Percentiles rank a stretch among this genome's conserved stretches.
Evolutionary conservation across 2,797 vertebrate genomes (phyloP).

Genomic region (Prionace glauca): DNA sequence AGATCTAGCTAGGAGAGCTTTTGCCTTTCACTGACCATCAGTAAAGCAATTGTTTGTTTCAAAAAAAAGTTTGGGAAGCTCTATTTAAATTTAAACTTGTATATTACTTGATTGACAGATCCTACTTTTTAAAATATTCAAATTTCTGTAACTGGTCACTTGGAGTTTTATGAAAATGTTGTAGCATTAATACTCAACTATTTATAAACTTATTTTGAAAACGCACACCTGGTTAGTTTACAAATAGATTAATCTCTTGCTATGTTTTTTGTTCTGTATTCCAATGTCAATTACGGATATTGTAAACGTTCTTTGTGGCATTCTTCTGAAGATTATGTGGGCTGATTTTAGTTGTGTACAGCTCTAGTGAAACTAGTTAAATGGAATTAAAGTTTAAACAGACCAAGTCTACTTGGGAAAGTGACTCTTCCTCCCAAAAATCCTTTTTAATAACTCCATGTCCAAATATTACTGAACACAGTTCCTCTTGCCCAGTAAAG

Average conservation of each 20-base stretch:
- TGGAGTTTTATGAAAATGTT: neutral
- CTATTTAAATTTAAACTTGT: neutral
- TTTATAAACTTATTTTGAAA: neutral
- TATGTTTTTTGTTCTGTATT: neutral
- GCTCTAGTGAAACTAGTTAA: neutral
- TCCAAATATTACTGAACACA: neutral
- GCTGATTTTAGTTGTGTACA: neutral
- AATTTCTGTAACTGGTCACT: neutral
- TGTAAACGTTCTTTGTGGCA: neutral
- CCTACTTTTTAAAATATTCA: neutral
- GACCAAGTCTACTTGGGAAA: neutral
- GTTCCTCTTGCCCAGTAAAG: neutral
- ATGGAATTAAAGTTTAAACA: neutral
- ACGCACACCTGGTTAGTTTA: neutral
- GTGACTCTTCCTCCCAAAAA: neutral
- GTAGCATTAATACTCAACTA: neutral
- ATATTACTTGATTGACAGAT: neutral
- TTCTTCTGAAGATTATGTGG: neutral
- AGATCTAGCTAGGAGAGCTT: neutral
- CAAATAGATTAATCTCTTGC: neutral
- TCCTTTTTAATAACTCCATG: neutral
- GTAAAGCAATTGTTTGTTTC: neutral
- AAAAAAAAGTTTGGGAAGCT: neutral
- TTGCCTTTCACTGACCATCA: neutral
- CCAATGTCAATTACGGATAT: neutral